phyloP scores from a whole-genome alignment of 2,797 vertebrate genomes.

The Neosilurus hyrtlii region DNA sequence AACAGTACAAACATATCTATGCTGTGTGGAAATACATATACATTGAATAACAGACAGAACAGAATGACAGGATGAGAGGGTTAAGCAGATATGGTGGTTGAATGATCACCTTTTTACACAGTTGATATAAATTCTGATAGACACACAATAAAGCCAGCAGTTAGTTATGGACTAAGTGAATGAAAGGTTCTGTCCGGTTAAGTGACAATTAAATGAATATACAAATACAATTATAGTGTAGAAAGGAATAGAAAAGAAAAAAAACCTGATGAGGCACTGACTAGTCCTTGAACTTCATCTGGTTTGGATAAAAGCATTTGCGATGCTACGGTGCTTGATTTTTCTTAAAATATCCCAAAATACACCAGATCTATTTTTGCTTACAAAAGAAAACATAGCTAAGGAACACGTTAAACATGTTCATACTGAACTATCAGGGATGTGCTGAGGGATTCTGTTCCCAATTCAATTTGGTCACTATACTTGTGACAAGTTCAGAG shows the following conservation, averaged over 20 bases:
- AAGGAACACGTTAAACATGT: neutral
- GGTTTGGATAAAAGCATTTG: neutral
- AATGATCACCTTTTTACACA: constrained; percentile 8
- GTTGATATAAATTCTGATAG: neutral
- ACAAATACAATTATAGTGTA: neutral
- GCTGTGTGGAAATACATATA: constrained; percentile 49
- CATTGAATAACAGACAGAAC: constrained; percentile 40
- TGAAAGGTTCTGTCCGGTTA: neutral
- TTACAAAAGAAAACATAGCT: neutral
- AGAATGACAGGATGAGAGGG: neutral
- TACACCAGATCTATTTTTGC: neutral
- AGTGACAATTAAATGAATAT: neutral
- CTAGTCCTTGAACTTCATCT: neutral
- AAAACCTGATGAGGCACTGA: neutral
- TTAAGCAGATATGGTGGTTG: neutral
- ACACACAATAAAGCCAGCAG: neutral
- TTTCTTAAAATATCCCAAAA: neutral
- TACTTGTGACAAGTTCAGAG: neutral
- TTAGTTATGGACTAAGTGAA: neutral
- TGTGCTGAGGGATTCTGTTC: neutral
- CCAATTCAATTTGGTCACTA: no score
- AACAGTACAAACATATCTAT: constrained; percentile 51
- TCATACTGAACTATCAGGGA: neutral
- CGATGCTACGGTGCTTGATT: neutral
- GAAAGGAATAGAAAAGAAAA: no score